Conservation (phyloP, 2,113 vertebrate species). For the Psammodynastes pulverulentus region DNA sequence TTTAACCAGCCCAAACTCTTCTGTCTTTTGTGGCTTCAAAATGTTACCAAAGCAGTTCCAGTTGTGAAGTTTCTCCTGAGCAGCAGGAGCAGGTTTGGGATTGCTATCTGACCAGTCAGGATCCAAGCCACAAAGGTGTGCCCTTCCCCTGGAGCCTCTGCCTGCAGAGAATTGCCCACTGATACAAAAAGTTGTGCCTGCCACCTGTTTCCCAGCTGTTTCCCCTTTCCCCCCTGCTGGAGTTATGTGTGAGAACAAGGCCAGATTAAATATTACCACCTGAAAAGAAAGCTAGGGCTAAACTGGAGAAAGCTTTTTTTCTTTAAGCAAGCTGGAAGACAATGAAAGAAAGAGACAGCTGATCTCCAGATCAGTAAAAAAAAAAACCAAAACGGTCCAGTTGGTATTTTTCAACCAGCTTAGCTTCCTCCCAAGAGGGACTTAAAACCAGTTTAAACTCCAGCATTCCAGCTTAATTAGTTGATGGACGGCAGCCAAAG, state of each 20-base stretch:
- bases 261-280: neutral
- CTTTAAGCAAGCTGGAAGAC: neutral
- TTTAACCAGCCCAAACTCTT: neutral
- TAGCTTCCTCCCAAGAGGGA: neutral
- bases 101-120: neutral
- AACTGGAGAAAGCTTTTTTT: neutral
- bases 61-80: neutral
- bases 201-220: neutral
- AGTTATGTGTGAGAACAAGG: neutral
- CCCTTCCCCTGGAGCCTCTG: too few relatives aligned
- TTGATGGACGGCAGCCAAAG: neutral
- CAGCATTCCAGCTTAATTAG: conserved; percentile 4
- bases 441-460: neutral
- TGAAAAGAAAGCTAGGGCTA: neutral
- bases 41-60: neutral
- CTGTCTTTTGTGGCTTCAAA: neutral
- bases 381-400: neutral
- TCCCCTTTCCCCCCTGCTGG: neutral
- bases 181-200: too few relatives aligned
- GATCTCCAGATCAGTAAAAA: neutral
- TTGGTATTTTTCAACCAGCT: neutral
- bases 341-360: neutral
- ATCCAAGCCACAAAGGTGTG: neutral
- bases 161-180: neutral
- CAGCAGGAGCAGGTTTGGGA: neutral